Evolutionary conservation across 1,140 invertebrate species (phyloP).

Genomic region (Drosophila sulfurigaster): DNA sequence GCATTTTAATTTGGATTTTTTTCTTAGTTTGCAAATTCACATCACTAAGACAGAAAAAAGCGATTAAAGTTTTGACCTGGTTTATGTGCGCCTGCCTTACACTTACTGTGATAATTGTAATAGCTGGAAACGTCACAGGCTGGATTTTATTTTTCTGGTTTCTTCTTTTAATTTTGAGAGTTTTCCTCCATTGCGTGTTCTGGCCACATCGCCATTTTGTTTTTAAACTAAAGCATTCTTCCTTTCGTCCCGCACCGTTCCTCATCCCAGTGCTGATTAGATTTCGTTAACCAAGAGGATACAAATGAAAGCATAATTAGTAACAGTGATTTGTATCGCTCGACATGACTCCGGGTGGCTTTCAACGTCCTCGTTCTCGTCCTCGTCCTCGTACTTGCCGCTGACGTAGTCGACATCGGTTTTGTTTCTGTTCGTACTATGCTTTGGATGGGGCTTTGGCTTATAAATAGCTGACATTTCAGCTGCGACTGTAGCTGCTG

Average conservation of each 20-base stretch:
- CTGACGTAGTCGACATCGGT: constrained; percentile 2
- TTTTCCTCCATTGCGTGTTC: constrained; percentile 45
- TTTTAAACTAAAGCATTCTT: constrained; percentile 15
- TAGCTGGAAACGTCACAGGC: constrained; percentile 18
- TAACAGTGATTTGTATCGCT: constrained; percentile 74
- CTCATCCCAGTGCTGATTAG: constrained; percentile 41
- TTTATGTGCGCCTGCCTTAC: constrained; percentile 34
- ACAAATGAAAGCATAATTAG: constrained; percentile 68
- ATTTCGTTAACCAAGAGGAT: constrained; percentile 37
- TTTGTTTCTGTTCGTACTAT: neutral
- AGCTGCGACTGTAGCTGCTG: constrained; percentile 15
- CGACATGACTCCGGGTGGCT: constrained; percentile 20
- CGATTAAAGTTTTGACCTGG: constrained; percentile 47
- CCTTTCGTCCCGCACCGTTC: neutral
- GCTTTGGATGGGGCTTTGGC: neutral
- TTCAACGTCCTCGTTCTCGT: neutral
- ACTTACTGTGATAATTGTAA: constrained; percentile 39
- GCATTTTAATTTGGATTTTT: constrained; percentile 2
- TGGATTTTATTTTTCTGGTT: constrained; percentile 14
- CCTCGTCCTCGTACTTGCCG: neutral
- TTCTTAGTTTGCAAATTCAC: constrained; percentile 22
- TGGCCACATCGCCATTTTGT: constrained; percentile 45
- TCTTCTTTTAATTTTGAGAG: constrained; percentile 13
- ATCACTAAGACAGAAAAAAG: constrained; percentile 19
- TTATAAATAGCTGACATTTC: constrained; percentile 64